Evolutionary conservation across 2,797 vertebrate genomes (phyloP).

Genomic region (Crenuchus spilurus): DNA sequence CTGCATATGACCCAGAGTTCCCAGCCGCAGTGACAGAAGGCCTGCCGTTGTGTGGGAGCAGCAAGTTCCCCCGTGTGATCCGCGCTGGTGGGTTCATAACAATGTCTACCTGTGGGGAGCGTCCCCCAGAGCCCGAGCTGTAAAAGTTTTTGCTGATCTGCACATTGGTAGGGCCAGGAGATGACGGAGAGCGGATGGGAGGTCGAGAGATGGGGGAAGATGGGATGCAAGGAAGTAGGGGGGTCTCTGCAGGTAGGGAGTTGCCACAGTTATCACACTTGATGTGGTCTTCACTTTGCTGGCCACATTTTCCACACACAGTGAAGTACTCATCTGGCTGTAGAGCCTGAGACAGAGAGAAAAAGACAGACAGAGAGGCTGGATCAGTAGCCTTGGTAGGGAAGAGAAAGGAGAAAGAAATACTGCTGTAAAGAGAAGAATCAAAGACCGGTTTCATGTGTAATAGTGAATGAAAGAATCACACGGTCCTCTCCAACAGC

Average conservation of each 20-base stretch:
- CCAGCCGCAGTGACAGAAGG: conserved; percentile 69
- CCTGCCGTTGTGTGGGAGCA: conserved; percentile 78
- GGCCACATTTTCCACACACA: conserved; percentile 80
- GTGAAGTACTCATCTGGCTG: conserved; percentile 72
- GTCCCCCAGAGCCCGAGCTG: conserved; percentile 69
- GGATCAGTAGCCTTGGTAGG: too few relatives aligned
- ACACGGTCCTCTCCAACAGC: neutral
- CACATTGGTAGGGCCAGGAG: conserved; percentile 74
- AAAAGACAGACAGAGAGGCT: neutral
- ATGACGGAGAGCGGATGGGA: conserved; percentile 82
- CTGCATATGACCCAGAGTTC: conserved; percentile 65
- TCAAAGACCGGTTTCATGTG: neutral
- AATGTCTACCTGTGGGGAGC: conserved; percentile 64
- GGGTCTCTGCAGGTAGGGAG: conserved; percentile 69
- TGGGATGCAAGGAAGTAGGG: conserved; percentile 69
- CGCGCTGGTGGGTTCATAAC: conserved; percentile 73
- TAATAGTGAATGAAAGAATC: neutral
- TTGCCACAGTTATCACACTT: conserved; percentile 82
- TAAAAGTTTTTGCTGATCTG: conserved; percentile 84
- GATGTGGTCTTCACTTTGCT: conserved; percentile 77
- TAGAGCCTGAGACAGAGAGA: conserved; percentile 67
- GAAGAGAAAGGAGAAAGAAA: neutral
- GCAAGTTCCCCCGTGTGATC: conserved; percentile 69
- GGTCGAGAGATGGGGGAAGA: conserved; percentile 79
- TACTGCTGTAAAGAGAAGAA: neutral